Conservation (phyloP, 2,888 invertebrate species). For the Bombylius discolor region DNA sequence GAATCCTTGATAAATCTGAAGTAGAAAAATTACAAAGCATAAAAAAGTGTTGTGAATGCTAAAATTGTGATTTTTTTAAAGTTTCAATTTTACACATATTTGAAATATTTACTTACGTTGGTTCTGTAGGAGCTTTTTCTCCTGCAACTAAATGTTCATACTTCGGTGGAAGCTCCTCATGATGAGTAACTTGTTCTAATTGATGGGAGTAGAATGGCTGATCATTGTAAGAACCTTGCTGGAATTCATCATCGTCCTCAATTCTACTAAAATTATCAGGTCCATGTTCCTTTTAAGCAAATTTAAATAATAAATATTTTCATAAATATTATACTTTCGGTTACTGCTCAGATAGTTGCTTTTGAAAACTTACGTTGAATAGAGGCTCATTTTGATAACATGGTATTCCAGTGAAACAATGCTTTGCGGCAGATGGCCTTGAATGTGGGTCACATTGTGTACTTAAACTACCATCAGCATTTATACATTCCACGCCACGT, state of each 20-base stretch:
- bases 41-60: too few relatives aligned
- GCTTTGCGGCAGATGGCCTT: constrained; percentile 55
- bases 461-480: constrained; percentile 42
- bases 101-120: constrained; percentile 35
- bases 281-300: constrained; percentile 6
- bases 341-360: too few relatives aligned
- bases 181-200: constrained; percentile 29
- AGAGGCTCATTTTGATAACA: constrained; percentile 42
- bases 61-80: too few relatives aligned
- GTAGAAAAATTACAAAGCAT: too few relatives aligned
- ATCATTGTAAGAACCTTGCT: constrained; percentile 29
- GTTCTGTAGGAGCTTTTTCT: constrained; percentile 26
- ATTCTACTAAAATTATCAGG: constrained; percentile 24
- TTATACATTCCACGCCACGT: constrained; percentile 68
- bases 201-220: constrained; percentile 31
- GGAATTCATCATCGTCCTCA: constrained; percentile 18
- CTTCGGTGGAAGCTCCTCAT: constrained; percentile 28
- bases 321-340: too few relatives aligned
- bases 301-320: too few relatives aligned
- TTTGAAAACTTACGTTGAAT: constrained; percentile 22
- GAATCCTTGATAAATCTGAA: constrained; percentile 74
- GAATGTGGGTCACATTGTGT: constrained; percentile 51
- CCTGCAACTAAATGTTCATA: constrained; percentile 28
- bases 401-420: constrained; percentile 60
- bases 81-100: too few relatives aligned